These are phyloP conservation scores for Chiloscyllium punctatum DNA, from an alignment of 2,797 vertebrate genomes.

Conservation along the genomic window DNA sequence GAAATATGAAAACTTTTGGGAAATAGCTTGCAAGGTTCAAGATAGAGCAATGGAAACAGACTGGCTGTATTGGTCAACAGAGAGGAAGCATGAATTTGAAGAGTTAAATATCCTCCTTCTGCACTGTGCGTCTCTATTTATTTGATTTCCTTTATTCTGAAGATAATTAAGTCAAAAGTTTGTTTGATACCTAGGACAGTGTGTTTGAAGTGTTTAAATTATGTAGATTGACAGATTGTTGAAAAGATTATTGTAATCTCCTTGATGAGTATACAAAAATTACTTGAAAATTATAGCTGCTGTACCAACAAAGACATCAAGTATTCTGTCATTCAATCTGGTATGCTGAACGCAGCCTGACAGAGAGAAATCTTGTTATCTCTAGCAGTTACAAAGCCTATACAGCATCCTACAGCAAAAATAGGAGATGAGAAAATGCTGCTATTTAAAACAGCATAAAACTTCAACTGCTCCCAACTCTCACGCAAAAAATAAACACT, in stretches of 20 bases:
- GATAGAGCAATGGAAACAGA: too few relatives aligned
- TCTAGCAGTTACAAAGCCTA: background rate
- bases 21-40: too few relatives aligned
- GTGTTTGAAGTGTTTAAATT: background rate
- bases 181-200: background rate
- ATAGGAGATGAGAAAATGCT: background rate
- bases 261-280: background rate
- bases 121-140: background rate
- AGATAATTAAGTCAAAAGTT: background rate
- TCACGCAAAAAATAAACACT: background rate
- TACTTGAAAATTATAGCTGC: background rate
- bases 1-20: too few relatives aligned
- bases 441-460: background rate
- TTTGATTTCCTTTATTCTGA: background rate
- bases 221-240: background rate
- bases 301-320: background rate
- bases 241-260: background rate
- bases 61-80: too few relatives aligned
- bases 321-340: background rate
- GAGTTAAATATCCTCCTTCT: background rate
- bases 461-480: background rate
- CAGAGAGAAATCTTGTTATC: background rate
- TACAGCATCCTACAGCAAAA: background rate
- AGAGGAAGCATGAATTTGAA: too few relatives aligned
- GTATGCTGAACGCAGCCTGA: background rate